Conservation (phyloP, 1,140 invertebrate genomes). For the Drosophila sp. region DNA sequence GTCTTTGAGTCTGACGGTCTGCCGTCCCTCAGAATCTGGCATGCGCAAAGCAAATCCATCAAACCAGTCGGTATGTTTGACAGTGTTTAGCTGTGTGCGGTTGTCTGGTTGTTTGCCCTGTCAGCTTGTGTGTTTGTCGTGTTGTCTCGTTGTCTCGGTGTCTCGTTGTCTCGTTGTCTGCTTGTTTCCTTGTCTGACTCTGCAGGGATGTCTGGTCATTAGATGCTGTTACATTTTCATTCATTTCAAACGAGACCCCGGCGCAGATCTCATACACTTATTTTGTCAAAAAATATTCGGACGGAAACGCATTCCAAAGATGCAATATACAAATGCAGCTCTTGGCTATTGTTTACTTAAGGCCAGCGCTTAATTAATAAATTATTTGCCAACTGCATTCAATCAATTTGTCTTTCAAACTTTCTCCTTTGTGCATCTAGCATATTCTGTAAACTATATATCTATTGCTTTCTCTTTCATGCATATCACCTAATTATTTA, state of each 20-base stretch:
- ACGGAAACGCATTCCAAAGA: background rate
- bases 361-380: background rate
- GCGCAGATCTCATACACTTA: slow-evolving; percentile 3
- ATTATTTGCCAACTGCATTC: background rate
- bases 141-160: background rate
- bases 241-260: slow-evolving; percentile 8
- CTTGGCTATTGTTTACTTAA: background rate
- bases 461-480: no score
- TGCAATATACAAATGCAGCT: background rate
- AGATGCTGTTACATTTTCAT: slow-evolving; percentile 7
- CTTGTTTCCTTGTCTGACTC: background rate
- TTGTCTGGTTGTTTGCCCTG: background rate
- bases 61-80: background rate
- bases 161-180: no score
- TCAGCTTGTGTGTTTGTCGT: background rate
- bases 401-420: no score
- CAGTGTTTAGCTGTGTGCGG: background rate
- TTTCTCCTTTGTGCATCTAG: no score
- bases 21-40: background rate
- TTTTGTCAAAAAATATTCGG: background rate
- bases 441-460: no score
- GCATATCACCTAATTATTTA: no score
- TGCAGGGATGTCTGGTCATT: slow-evolving; percentile 16
- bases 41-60: slow-evolving; percentile 21
- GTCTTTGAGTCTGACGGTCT: slow-evolving; percentile 18